phyloP scores from a whole-genome alignment of 1,140 invertebrate genomes.

The Sweltsa coloradensis region DNA sequence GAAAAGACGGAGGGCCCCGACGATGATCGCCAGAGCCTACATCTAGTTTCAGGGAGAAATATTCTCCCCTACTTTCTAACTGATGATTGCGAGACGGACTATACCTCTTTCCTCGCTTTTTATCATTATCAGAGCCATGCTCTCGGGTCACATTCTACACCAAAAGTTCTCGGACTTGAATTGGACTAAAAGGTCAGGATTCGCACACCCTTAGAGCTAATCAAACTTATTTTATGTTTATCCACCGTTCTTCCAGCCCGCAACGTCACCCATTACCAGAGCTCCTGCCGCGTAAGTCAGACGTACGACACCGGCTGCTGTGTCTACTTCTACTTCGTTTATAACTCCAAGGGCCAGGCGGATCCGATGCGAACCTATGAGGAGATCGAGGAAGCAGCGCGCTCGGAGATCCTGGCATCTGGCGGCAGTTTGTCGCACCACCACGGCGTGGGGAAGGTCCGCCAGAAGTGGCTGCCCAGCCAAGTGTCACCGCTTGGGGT shows the following conservation, averaged over 20 bases:
- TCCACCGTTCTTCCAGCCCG: conserved; percentile 35
- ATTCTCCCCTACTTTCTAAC: too few relatives aligned
- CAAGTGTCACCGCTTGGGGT: conserved; percentile 66
- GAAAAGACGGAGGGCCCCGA: too few relatives aligned
- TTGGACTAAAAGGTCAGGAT: too few relatives aligned
- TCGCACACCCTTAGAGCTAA: too few relatives aligned
- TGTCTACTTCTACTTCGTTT: conserved; percentile 96
- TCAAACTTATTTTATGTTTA: too few relatives aligned
- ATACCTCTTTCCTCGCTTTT: too few relatives aligned
- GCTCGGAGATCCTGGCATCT: conserved; percentile 81
- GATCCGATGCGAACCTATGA: conserved; percentile 76
- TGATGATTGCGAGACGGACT: too few relatives aligned
- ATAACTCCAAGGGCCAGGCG: conserved; percentile 49
- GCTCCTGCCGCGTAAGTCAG: conserved; percentile 84
- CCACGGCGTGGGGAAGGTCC: conserved; percentile 89
- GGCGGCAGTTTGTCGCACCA: conserved; percentile 78
- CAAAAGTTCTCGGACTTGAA: too few relatives aligned
- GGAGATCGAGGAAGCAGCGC: conserved; percentile 64
- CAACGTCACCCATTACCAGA: conserved; percentile 46
- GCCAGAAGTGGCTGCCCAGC: conserved; percentile 47
- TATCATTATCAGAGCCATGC: too few relatives aligned
- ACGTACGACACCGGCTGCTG: conserved; percentile 95
- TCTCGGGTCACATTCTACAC: too few relatives aligned
- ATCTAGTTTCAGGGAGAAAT: too few relatives aligned
- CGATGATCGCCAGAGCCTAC: too few relatives aligned